Conservation (phyloP, 1,140 invertebrate species). For the Neocloeon triangulifer region DNA sequence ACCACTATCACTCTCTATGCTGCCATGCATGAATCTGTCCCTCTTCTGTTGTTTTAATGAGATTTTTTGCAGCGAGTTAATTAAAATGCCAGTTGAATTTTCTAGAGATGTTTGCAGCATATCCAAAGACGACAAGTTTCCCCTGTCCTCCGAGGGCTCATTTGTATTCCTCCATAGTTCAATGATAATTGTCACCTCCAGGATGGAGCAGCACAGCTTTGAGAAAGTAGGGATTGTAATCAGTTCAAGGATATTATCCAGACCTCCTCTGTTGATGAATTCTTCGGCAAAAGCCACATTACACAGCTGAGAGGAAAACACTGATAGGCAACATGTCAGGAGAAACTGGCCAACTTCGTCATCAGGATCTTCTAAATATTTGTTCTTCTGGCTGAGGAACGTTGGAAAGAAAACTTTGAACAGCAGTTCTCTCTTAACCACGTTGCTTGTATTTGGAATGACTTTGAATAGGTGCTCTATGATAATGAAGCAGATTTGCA, state of each 20-base stretch:
- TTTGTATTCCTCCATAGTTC: no score
- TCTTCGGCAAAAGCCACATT: conserved; percentile 27
- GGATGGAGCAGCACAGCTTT: conserved; percentile 28
- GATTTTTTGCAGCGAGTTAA: no score
- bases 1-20: no score
- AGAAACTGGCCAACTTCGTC: conserved; percentile 27
- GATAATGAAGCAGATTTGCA: conserved; percentile 25
- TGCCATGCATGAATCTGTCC: no score
- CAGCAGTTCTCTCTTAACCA: conserved; percentile 29
- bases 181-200: conserved; percentile 33
- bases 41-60: no score
- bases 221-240: conserved; percentile 26
- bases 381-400: conserved; percentile 27
- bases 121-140: conserved; percentile 3
- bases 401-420: conserved; percentile 33
- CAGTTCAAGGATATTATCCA: conserved; percentile 27
- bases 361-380: conserved; percentile 15
- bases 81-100: no score
- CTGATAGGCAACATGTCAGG: conserved; percentile 30
- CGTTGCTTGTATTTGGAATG: conserved; percentile 23
- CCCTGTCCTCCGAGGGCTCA: conserved; percentile 1
- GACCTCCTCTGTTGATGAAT: conserved; percentile 28
- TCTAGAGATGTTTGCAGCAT: conserved; percentile 7
- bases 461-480: conserved; percentile 33
- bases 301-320: conserved; percentile 29